These are phyloP conservation scores for Hyles vespertilio DNA, from an alignment of 1,140 invertebrate genomes.

Conservation along the genomic window DNA sequence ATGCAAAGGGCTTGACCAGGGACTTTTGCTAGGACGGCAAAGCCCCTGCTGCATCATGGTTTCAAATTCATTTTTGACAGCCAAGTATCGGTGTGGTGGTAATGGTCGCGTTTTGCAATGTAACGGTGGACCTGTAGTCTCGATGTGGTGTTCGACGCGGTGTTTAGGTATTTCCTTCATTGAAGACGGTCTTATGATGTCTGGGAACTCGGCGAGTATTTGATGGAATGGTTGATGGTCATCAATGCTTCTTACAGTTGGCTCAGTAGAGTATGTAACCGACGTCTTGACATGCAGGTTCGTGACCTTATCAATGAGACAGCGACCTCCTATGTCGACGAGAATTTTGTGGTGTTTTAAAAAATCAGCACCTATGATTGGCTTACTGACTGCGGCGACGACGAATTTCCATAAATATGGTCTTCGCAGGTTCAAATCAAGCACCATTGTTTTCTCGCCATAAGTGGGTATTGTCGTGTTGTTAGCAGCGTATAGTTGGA, in stretches of 20 bases:
- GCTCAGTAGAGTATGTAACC: background rate
- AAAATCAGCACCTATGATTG: slow-evolving; percentile 10
- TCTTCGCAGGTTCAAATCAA: slow-evolving; percentile 4
- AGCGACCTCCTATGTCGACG: background rate
- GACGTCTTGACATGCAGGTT: too few species aligned
- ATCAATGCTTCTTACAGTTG: slow-evolving; percentile 22
- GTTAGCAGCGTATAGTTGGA: slow-evolving; percentile 6
- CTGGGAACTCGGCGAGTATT: slow-evolving; percentile 27
- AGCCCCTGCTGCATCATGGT: slow-evolving; percentile 27
- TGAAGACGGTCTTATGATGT: slow-evolving; percentile 19
- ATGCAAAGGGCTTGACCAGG: slow-evolving; percentile 20
- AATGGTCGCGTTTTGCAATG: slow-evolving; percentile 24
- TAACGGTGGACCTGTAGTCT: slow-evolving; percentile 22
- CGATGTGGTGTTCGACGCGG: slow-evolving; percentile 23
- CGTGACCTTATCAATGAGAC: slow-evolving; percentile 2
- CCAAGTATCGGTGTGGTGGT: slow-evolving; percentile 22
- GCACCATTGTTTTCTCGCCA: slow-evolving; percentile 6
- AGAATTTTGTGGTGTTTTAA: slow-evolving; percentile 6
- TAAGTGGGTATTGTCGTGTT: slow-evolving; percentile 7
- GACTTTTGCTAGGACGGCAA: slow-evolving; percentile 20
- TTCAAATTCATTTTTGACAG: slow-evolving; percentile 21
- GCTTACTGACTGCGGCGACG: slow-evolving; percentile 6
- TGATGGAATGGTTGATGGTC: slow-evolving; percentile 25
- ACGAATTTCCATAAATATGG: slow-evolving; percentile 4
- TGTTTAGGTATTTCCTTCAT: slow-evolving; percentile 23